Base-by-base conservation (phyloP, 2,888 invertebrate species). In the Noctuana brunneofusca region DNA sequence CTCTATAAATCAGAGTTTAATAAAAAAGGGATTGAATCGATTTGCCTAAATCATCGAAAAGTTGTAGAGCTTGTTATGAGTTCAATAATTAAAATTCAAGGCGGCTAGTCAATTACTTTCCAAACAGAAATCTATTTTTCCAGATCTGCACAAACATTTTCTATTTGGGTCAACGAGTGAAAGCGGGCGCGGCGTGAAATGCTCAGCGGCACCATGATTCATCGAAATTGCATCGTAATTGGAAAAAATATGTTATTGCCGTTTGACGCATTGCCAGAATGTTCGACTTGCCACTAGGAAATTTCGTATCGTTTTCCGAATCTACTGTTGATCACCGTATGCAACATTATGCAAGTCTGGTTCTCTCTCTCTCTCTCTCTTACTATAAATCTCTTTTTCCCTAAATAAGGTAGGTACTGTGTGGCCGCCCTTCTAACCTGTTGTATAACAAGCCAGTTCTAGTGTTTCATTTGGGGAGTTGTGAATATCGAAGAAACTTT, bases 171-270 rank as follows among this genome's bases (percentile, higher is more conserved):
- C 85, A 74, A 70, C 69, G 71, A 63, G 63, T 50, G 55, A 65
- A 57, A 74, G 69, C 74, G 73, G 71, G 75, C 73, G 72, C 73
- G 72, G 76, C 72, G 72, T 72, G 75, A 80, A 80, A 79, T 80
- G 80, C 80, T 83, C 82, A 74, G 69, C 77, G 81, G 79, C 74
- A 80, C 80, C 83, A 84, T 88, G 87, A 89, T 87, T 86, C 87
- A 89, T 87, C 86, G 82, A 85, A 85, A 87, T 89, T 87, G 89
- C 83, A 81, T 75, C 73, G 87, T 87, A 88, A 89, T 89, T 88
- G 87, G 87, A 89, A 88, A 87, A 88, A 87, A 89, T 86, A 88
- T 87, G 84, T 86, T 87, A 87, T 88, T 84, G 84, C 85, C 78
- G 76, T 84, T 85, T 87, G 88, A 87, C 83, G 84, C 81, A 85